Evolutionary conservation across 2,888 invertebrate species (phyloP), one percentile per base, ranked within the genome.

Genomic region (Tinea pellionella): DNA sequence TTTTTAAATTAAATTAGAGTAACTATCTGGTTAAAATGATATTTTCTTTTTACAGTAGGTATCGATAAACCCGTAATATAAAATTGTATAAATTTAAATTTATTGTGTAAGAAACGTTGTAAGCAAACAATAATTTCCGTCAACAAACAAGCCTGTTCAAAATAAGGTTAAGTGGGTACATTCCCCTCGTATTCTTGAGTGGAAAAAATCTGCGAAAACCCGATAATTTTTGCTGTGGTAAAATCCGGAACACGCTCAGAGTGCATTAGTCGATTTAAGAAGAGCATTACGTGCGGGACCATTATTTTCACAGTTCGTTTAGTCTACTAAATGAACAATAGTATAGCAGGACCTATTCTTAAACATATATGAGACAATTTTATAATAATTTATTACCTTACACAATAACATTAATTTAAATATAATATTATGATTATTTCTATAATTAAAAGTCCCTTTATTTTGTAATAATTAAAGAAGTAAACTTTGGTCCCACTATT

Each of bases 291-390:
- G 65, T 59, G 42, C 41, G 65, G 66, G 68, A 64, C 75, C 80
- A 81, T 82, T 83, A 80, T 80, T 83, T 83, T 83, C 75, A 80
- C 81, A 80, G 76, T 79, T 77, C 73, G 78, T 77, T 81, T 78
- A 71, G 69, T 70, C 69, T 65, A 66, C 64, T 65, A 65, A 64
- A 65, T 69, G 66, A 66, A 65, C 65, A 32, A 15, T 37, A 51
- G n/a, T 18, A 18, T 9, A 37, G 37, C 37, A 37, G 37, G 37
- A 9, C 9, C 24, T 24, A 24, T 24, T 24, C 2, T 3, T 24
- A 24, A 24, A 24, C 24, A n/a, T n/a, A n/a, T n/a, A n/a, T n/a
- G n/a, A n/a, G n/a, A n/a, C 6, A 24, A 24, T 24, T 24, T 24
- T 3, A 24, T 24, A 24, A n/a, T n/a, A 2, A 24, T 24, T 24